Evolutionary conservation across 2,888 invertebrate species (phyloP), one percentile per base, ranked within the genome.

Genomic region (Danaus chrysippus): DNA sequence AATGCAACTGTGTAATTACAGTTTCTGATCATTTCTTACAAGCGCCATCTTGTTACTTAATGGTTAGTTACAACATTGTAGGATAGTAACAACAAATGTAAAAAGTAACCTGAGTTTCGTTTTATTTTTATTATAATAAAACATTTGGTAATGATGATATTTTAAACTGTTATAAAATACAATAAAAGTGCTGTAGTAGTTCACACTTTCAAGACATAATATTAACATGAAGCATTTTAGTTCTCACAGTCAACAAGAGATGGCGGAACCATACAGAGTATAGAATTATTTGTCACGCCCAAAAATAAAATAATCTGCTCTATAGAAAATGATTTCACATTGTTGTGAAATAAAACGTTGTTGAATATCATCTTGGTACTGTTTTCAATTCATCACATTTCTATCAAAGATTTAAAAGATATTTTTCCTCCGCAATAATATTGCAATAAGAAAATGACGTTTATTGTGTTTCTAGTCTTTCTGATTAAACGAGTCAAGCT

Each of bases 361-460:
- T 81, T 77, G 73, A 72, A 70, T 72, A 68, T 58, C 23, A 71
- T 77, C 76, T 68, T 63, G 68, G 75, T 62, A 75, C 70, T 74
- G 73, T 76, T 87, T 87, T 76, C 85, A 84, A 90, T 84, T 90
- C 87, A 90, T 87, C 75, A 75, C 65, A 74, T 70, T 54, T 42
- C 64, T 72, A 70, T 75, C 77, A 77, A 75, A 71, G 43, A 59
- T 74, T 76, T 81, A 77, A 75, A 79, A 77, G 76, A 76, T 73
- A 72, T 82, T 72, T 86, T 88, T 82, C 76, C 75, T 79, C 79
- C 76, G 81, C 84, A 84, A 82, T 84, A 82, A 72, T 81, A 86
- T 78, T 82, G 86, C 84, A 84, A 83, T 78, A 82, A 85, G 82
- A 88, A 87, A 82, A 84, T 87, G 84, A 86, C 84, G 79, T 87